Evolutionary conservation across 1,140 invertebrate species (phyloP).

Genomic region (Ips nitidus): DNA sequence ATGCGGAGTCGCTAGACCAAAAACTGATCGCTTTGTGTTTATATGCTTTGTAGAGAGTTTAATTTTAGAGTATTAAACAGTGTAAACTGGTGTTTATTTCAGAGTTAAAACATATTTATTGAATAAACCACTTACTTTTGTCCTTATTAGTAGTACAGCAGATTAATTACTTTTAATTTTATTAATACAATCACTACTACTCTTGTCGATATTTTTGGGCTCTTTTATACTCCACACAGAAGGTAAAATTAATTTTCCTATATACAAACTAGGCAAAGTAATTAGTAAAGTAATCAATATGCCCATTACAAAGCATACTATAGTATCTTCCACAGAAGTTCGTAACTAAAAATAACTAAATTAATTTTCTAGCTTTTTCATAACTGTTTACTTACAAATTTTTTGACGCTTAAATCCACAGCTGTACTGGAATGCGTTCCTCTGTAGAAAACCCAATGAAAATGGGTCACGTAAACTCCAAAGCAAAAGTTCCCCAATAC

Average conservation of each 20-base stretch:
- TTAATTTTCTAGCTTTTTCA: background rate
- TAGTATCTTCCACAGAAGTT: background rate
- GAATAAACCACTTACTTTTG: too few species aligned
- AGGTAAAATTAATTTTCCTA: background rate
- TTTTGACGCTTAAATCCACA: background rate
- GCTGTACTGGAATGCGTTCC: background rate
- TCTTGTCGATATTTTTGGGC: background rate
- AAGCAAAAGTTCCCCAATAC: conserved; percentile 10
- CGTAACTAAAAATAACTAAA: background rate
- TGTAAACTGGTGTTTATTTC: too few species aligned
- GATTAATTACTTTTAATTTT: background rate
- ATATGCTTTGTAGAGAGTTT: too few species aligned
- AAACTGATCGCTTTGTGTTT: too few species aligned
- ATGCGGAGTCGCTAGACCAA: too few species aligned
- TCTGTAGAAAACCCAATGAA: background rate
- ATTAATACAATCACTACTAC: too few species aligned
- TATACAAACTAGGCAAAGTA: background rate
- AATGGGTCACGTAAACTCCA: conserved; percentile 15
- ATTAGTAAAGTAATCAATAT: background rate
- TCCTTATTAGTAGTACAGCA: too few species aligned
- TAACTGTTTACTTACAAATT: conserved; percentile 4
- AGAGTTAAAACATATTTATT: too few species aligned
- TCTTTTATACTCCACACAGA: background rate
- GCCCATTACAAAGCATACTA: conserved; percentile 3
- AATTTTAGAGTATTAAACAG: too few species aligned